A percentile compares a stretch with the other conserved stretches of the same genome.
These are phyloP conservation scores for Sabatieria punctata DNA, from an alignment of 2,888 invertebrate species.

Conservation along the genomic window DNA sequence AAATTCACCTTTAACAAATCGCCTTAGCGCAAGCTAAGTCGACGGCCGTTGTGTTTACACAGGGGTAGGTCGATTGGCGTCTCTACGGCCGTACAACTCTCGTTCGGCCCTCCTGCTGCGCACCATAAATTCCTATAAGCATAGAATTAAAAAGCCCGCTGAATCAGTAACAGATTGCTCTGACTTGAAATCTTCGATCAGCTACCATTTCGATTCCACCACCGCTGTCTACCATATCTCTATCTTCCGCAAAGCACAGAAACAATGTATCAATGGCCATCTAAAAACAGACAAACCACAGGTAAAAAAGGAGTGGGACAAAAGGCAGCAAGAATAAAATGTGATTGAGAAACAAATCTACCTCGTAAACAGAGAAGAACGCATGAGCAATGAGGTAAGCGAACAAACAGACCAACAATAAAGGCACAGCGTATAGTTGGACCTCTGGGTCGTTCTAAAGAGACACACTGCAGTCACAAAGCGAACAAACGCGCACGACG, in stretches of 20 bases:
- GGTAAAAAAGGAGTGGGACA: background rate
- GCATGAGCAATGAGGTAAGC: constrained; percentile 83
- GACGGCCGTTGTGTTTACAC: too few relatives aligned
- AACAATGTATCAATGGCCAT: constrained; percentile 85
- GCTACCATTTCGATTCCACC: too few relatives aligned
- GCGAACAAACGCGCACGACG: background rate
- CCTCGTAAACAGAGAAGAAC: constrained; percentile 80
- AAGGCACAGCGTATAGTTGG: constrained; percentile 67
- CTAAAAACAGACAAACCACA: constrained; percentile 40
- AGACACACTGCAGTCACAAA: too few relatives aligned
- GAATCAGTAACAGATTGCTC: too few relatives aligned
- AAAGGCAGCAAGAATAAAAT: background rate
- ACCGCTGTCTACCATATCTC: background rate
- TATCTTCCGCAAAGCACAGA: constrained; percentile 46
- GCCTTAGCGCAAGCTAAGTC: too few relatives aligned
- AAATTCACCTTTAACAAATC: too few relatives aligned
- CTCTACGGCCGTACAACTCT: too few relatives aligned
- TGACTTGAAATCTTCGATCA: too few relatives aligned
- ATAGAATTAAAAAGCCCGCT: too few relatives aligned
- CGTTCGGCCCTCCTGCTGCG: too few relatives aligned
- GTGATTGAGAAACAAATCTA: constrained; percentile 32
- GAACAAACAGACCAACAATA: constrained; percentile 56
- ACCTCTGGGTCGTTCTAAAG: constrained; percentile 45
- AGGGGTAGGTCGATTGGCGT: too few relatives aligned
- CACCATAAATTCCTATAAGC: too few relatives aligned